These are phyloP conservation scores for Amphiduros pacificus DNA, from an alignment of 2,888 invertebrate species.

Conservation along the genomic window DNA sequence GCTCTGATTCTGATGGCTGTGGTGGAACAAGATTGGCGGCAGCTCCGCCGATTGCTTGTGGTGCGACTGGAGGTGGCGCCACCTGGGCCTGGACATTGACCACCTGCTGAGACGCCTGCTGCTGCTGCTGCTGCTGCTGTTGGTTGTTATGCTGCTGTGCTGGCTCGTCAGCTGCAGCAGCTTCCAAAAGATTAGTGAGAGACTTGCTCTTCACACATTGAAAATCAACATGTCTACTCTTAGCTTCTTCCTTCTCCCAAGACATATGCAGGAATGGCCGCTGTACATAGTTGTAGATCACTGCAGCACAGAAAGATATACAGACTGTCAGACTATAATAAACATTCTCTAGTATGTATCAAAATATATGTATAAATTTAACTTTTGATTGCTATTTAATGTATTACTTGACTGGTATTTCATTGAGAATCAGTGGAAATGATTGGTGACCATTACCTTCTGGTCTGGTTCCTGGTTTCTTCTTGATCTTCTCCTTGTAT, in stretches of 20 bases:
- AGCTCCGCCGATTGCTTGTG: slow-evolving; percentile 59
- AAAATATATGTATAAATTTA: not conserved
- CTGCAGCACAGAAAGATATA: slow-evolving; percentile 55
- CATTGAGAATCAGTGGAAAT: too few relatives aligned
- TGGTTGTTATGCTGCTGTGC: not conserved
- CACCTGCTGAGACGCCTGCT: not conserved
- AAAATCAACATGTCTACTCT: slow-evolving; percentile 97
- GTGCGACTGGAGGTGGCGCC: not conserved
- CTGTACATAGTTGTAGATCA: slow-evolving; percentile 99
- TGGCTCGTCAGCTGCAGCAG: slow-evolving; percentile 83
- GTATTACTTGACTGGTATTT: too few relatives aligned
- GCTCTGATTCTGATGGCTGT: slow-evolving; percentile 56
- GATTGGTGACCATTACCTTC: slow-evolving; percentile 65
- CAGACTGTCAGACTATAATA: not conserved
- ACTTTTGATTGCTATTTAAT: not conserved
- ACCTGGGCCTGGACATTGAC: too few relatives aligned
- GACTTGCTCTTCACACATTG: slow-evolving; percentile 98
- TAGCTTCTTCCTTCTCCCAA: slow-evolving; percentile 99
- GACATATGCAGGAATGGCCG: slow-evolving; percentile 98
- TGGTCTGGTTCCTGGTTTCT: slow-evolving; percentile 89
- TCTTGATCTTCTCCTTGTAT: slow-evolving; percentile 97
- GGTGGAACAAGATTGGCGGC: slow-evolving; percentile 60
- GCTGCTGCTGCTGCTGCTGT: too few relatives aligned
- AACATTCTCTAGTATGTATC: not conserved
- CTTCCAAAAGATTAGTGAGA: slow-evolving; percentile 87